Percentiles rank a stretch among this genome's conserved stretches.
Evolutionary conservation across 2,113 vertebrate species (phyloP).

Genomic region (Anoura caudifer): DNA sequence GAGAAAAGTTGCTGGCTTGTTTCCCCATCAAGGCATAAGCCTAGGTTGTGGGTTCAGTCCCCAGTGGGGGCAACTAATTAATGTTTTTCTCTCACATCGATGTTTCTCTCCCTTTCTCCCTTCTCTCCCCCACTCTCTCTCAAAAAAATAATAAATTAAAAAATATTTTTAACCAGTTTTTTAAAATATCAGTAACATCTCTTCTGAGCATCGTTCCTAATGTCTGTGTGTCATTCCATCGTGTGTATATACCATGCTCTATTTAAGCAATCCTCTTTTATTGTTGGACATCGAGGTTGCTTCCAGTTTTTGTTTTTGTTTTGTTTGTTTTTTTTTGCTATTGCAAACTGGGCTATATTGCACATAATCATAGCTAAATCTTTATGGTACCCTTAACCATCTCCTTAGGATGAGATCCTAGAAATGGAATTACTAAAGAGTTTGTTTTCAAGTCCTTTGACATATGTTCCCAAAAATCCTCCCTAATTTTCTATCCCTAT

Average conservation of each 20-base stretch:
- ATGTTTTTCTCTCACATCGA: no score
- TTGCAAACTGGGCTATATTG: neutral
- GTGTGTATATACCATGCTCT: neutral
- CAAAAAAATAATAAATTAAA: no score
- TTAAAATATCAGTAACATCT: neutral
- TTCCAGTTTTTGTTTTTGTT: neutral
- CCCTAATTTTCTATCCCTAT: neutral
- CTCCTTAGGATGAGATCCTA: neutral
- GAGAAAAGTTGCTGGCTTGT: no score
- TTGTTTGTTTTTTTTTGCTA: neutral
- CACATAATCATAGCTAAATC: neutral
- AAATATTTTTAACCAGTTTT: neutral
- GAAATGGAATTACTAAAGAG: neutral
- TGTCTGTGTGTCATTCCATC: neutral
- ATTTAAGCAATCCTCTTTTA: neutral
- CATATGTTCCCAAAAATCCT: neutral
- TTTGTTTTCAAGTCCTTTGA: neutral
- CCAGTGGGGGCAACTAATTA: no score
- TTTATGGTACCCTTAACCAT: neutral
- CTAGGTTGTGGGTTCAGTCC: no score
- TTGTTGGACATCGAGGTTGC: neutral
- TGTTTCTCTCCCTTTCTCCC: no score
- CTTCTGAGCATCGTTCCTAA: neutral
- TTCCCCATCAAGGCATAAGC: no score
- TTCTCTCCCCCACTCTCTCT: no score